Conservation (phyloP, 2,113 vertebrate genomes). For the Physeter macrocephalus region DNA sequence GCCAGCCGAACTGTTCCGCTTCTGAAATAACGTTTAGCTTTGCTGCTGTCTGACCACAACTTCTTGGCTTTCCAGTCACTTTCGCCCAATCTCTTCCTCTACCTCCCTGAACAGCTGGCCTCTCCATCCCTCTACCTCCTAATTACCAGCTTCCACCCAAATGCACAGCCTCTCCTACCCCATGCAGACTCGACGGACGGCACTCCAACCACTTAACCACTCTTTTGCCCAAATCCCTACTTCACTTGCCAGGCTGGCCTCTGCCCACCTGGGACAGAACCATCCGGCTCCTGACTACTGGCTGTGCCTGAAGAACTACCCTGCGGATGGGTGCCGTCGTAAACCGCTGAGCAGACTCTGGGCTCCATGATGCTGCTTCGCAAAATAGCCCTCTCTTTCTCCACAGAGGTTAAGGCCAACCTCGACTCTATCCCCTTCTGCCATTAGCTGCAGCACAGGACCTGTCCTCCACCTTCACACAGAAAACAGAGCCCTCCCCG, state of each 20-base stretch:
- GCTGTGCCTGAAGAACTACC: not conserved
- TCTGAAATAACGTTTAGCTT: not conserved
- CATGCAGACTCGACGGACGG: not conserved
- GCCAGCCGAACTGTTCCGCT: not conserved
- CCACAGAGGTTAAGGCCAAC: not conserved
- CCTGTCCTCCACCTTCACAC: not conserved
- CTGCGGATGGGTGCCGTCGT: fast-evolving
- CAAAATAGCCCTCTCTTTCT: not conserved
- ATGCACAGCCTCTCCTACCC: not conserved
- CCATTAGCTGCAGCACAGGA: not conserved
- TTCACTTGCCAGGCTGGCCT: not conserved
- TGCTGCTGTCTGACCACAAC: not conserved
- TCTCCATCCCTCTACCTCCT: not conserved
- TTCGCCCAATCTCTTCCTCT: not conserved
- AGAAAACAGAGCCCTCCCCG: not conserved
- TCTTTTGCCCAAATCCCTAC: not conserved
- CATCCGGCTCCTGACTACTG: not conserved
- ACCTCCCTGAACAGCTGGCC: not conserved
- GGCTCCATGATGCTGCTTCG: not conserved
- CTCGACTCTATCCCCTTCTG: not conserved
- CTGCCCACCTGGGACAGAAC: not conserved
- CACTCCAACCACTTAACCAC: not conserved
- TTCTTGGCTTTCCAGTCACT: not conserved
- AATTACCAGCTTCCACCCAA: not conserved
- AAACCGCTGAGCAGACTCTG: not conserved